A percentile compares a stretch with the other conserved stretches of the same genome.
phyloP scores from a whole-genome alignment of 2,888 invertebrate genomes.

The Diaperis boleti region DNA sequence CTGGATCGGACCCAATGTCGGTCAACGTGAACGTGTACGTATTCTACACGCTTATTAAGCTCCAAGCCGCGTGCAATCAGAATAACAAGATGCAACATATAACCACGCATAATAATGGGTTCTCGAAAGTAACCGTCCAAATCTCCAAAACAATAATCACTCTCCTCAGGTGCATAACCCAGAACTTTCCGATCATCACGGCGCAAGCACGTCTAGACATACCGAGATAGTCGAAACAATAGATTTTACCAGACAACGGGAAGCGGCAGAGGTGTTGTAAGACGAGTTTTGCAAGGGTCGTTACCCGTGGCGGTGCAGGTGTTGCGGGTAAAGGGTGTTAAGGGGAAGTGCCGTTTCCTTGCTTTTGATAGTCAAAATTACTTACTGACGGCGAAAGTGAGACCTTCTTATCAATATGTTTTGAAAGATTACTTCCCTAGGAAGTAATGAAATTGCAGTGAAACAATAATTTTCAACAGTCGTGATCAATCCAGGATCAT shows the following conservation, averaged over 20 bases:
- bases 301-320: slow-evolving; percentile 34
- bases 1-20: slow-evolving; percentile 17
- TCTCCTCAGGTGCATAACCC: slow-evolving; percentile 18
- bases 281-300: slow-evolving; percentile 41
- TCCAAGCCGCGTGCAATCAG: slow-evolving; percentile 11
- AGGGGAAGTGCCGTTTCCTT: too few relatives aligned
- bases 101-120: slow-evolving; percentile 33
- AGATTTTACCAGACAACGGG: slow-evolving; percentile 24
- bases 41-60: slow-evolving; percentile 31
- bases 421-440: too few relatives aligned
- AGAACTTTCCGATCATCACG: slow-evolving; percentile 20
- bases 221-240: slow-evolving; percentile 31
- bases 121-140: slow-evolving; percentile 7
- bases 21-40: slow-evolving; percentile 20
- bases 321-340: too few relatives aligned
- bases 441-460: too few relatives aligned
- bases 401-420: too few relatives aligned
- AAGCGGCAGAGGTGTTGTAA: slow-evolving; percentile 32
- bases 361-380: too few relatives aligned
- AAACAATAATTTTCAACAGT: too few relatives aligned
- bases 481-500: too few relatives aligned
- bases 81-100: slow-evolving; percentile 16
- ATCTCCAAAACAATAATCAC: slow-evolving; percentile 20
- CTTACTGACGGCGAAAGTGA: too few relatives aligned
- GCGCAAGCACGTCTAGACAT: slow-evolving; percentile 22